Evolutionary conservation across 1,140 invertebrate genomes (phyloP).

Genomic region (Drosophila sulfurigaster): DNA sequence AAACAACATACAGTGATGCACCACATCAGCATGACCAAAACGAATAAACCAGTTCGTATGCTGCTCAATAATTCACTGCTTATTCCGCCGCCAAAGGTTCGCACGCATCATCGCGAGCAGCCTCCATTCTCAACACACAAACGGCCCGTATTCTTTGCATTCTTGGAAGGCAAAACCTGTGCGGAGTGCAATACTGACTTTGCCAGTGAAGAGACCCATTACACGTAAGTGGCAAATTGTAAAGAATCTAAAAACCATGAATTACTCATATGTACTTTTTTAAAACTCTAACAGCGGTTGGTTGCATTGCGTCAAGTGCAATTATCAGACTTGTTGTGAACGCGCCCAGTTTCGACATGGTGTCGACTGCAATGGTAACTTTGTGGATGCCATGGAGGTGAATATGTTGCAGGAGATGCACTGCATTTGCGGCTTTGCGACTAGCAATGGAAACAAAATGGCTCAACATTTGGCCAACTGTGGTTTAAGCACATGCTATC

Average conservation of each 20-base stretch:
- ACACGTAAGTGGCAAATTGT: constrained; percentile 59
- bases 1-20: constrained; percentile 86
- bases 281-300: constrained; percentile 86
- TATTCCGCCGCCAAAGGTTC: constrained; percentile 76
- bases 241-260: background rate
- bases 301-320: constrained; percentile 90
- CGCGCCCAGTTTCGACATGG: constrained; percentile 90
- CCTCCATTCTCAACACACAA: constrained; percentile 70
- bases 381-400: constrained; percentile 85
- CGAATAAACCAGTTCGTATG: constrained; percentile 61
- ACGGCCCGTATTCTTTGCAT: constrained; percentile 72
- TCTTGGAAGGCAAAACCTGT: constrained; percentile 72
- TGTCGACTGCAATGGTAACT: constrained; percentile 86
- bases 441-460: constrained; percentile 89
- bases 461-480: constrained; percentile 88
- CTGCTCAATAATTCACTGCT: constrained; percentile 74
- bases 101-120: constrained; percentile 76
- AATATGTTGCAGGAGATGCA: constrained; percentile 88
- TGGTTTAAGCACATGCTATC: constrained; percentile 88
- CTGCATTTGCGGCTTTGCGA: constrained; percentile 91
- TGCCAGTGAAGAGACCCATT: constrained; percentile 75
- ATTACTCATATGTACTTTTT: background rate
- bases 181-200: constrained; percentile 77
- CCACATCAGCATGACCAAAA: constrained; percentile 83
- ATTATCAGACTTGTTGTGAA: constrained; percentile 91